Percentiles rank a stretch among this genome's conserved stretches.
Evolutionary conservation across 2,888 invertebrate species (phyloP).

Genomic region (Micoletzkya japonica): DNA sequence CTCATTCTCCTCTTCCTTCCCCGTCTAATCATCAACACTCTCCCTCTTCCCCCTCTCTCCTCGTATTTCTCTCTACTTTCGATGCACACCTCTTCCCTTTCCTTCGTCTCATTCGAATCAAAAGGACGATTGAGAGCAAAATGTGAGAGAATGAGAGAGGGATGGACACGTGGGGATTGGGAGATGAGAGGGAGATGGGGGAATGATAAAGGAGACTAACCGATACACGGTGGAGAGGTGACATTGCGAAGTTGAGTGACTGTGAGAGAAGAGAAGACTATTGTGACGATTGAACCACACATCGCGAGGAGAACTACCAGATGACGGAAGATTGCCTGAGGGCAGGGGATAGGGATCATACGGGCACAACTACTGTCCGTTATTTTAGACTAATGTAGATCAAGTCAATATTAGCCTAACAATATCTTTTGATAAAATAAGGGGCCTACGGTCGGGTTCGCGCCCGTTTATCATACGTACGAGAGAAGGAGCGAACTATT

Average conservation of each 20-base stretch:
- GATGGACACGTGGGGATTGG: not conserved
- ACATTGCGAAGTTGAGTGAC: not conserved
- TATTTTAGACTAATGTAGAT: no score
- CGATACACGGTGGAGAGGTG: not conserved
- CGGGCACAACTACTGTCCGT: no score
- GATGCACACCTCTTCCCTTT: no score
- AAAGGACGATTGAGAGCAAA: no score
- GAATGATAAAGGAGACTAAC: not conserved
- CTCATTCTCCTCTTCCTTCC: not conserved
- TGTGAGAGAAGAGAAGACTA: slow-evolving; percentile 6
- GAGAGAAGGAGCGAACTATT: no score
- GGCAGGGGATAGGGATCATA: no score
- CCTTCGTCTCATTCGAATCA: not conserved
- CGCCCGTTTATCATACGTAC: no score
- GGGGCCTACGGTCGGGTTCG: no score
- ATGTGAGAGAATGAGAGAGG: not conserved
- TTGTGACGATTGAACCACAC: slow-evolving; percentile 15
- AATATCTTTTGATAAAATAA: no score
- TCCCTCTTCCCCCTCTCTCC: no score
- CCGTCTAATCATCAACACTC: slow-evolving; percentile 13
- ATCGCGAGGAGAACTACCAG: not conserved
- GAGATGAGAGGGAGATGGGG: not conserved
- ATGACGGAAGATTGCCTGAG: slow-evolving; percentile 16
- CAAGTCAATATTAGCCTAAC: no score
- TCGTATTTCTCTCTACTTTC: no score